These are phyloP conservation scores for Mormyrus proboscirostris DNA, from an alignment of 2,797 vertebrate genomes.

Conservation along the genomic window DNA sequence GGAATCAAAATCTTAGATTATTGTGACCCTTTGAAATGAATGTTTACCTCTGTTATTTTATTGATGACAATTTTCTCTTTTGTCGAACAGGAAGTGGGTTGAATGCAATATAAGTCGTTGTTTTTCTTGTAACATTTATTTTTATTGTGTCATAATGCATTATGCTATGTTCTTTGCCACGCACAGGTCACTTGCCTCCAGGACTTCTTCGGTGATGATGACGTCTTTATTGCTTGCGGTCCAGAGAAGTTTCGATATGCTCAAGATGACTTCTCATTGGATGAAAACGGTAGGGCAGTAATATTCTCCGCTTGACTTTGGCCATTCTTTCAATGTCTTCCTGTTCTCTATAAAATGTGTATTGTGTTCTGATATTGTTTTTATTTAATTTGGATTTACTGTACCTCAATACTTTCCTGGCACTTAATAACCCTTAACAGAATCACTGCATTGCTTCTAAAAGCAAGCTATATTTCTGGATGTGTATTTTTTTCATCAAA, in stretches of 20 bases:
- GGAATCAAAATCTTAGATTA: background rate
- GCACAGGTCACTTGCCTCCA: conserved; percentile 90
- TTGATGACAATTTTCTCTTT: background rate
- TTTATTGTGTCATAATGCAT: background rate
- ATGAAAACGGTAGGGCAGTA: conserved; percentile 78
- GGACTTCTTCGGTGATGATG: conserved; percentile 96
- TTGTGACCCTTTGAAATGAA: background rate
- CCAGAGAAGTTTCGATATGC: conserved; percentile 98
- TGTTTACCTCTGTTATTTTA: background rate
- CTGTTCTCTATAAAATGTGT: background rate
- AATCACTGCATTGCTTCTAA: background rate
- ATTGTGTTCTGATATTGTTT: background rate
- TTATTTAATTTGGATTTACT: background rate
- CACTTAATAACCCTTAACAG: background rate
- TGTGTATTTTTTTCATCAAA: background rate
- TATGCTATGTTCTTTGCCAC: background rate
- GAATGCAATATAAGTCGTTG: background rate
- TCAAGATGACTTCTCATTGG: conserved; percentile 97
- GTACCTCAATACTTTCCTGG: background rate
- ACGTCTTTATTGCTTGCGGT: conserved; percentile 94
- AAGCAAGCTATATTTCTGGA: background rate
- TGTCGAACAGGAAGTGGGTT: background rate
- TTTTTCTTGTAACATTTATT: background rate
- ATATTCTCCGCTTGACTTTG: background rate
- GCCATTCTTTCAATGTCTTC: background rate